Conservation (phyloP, 2,888 invertebrate genomes). For the Napeogenes inachia region DNA sequence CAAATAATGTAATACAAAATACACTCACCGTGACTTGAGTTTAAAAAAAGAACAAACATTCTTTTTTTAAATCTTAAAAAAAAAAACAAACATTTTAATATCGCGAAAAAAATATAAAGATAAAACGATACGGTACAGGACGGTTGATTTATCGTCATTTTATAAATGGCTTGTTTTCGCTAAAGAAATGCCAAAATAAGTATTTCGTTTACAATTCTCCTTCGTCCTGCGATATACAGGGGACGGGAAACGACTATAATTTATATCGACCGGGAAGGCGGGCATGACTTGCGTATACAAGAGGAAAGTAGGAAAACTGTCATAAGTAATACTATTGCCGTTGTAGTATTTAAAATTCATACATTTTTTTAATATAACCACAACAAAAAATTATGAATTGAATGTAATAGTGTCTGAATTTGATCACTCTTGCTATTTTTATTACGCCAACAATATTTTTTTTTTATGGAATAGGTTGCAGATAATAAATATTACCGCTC, state of each 20-base stretch:
- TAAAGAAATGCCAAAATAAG: slow-evolving; percentile 59
- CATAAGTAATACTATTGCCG: neutral
- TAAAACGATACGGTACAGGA: slow-evolving; percentile 29
- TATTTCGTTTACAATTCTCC: slow-evolving; percentile 58
- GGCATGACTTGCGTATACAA: slow-evolving; percentile 8
- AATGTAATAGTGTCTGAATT: too few species aligned
- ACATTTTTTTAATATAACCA: too few species aligned
- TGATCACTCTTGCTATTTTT: too few species aligned
- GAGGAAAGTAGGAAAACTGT: neutral
- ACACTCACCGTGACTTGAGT: too few species aligned
- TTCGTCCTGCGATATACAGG: slow-evolving; percentile 52
- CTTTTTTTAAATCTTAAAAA: neutral
- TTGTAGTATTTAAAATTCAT: too few species aligned
- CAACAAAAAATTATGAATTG: too few species aligned
- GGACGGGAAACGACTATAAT: slow-evolving; percentile 65
- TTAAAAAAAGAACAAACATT: too few species aligned
- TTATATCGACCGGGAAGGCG: slow-evolving; percentile 49
- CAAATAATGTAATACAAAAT: too few species aligned
- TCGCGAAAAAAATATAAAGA: slow-evolving; percentile 9
- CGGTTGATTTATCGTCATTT: slow-evolving; percentile 55
- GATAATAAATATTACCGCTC: too few species aligned
- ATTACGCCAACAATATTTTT: too few species aligned
- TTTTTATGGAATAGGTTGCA: too few species aligned
- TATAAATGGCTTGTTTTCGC: slow-evolving; percentile 67
- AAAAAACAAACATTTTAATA: neutral